Evolutionary conservation across 2,888 invertebrate species (phyloP).

Genomic region (Macropis europaea): DNA sequence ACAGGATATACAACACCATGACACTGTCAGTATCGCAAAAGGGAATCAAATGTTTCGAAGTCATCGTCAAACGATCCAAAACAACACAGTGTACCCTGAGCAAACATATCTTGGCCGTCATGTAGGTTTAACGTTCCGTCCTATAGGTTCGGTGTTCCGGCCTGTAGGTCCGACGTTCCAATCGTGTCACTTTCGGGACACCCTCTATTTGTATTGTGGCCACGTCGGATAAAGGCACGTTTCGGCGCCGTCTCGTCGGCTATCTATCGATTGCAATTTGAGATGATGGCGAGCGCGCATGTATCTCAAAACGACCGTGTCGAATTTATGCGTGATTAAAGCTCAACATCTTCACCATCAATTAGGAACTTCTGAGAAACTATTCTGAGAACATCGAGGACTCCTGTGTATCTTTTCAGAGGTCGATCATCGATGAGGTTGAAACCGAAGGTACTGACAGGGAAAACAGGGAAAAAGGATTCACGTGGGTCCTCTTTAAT

Average conservation of each 20-base stretch:
- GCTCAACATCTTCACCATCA: slow-evolving; percentile 4
- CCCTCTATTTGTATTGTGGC: slow-evolving; percentile 36
- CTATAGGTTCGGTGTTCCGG: too few relatives aligned
- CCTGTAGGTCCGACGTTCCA: too few relatives aligned
- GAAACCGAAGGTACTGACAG: background rate
- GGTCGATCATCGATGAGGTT: background rate
- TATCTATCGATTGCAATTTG: slow-evolving; percentile 74
- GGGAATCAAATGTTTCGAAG: too few relatives aligned
- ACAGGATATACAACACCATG: too few relatives aligned
- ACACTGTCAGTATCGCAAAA: too few relatives aligned
- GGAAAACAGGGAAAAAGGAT: background rate
- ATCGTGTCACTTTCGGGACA: slow-evolving; percentile 16
- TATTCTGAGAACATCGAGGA: background rate
- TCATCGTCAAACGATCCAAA: too few relatives aligned
- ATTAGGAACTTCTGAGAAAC: background rate
- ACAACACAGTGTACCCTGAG: too few relatives aligned
- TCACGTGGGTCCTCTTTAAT: slow-evolving; percentile 24
- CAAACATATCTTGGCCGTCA: too few relatives aligned
- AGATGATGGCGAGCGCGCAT: slow-evolving; percentile 53
- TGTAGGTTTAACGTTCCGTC: too few relatives aligned
- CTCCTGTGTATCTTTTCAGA: background rate
- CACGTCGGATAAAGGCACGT: slow-evolving; percentile 57
- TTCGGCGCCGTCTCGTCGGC: slow-evolving; percentile 73
- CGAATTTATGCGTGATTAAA: slow-evolving; percentile 9
- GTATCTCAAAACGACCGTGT: slow-evolving; percentile 30